Conservation (phyloP, 2,113 vertebrate genomes). For the Dromas ardeola region DNA sequence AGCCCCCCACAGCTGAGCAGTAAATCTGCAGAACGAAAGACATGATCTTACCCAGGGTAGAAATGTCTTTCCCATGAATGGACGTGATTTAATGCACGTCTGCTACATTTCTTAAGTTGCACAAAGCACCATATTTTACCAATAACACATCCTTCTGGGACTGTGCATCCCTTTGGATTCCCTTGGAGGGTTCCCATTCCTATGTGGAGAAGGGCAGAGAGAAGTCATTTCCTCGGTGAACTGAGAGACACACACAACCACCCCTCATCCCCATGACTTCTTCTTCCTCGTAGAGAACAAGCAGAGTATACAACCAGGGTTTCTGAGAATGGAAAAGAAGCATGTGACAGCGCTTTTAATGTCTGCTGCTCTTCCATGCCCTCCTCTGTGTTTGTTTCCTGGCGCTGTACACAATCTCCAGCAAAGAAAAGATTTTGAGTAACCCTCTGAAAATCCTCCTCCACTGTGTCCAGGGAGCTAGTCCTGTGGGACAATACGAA, state of each 20-base stretch:
- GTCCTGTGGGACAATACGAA: not conserved
- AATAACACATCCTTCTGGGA: not conserved
- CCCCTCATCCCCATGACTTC: not conserved
- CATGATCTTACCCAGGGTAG: not conserved
- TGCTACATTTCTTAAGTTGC: not conserved
- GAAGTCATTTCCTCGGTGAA: not conserved
- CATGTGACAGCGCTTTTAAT: not conserved
- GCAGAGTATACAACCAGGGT: not conserved
- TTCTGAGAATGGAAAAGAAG: not conserved
- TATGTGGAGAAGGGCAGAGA: not conserved
- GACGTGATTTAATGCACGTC: not conserved
- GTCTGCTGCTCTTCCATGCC: not conserved
- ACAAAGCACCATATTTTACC: not conserved
- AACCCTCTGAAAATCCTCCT: not conserved
- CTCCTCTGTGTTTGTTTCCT: not conserved
- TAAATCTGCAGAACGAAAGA: conserved; percentile 23
- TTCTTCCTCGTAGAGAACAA: not conserved
- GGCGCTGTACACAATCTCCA: not conserved
- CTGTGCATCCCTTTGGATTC: not conserved
- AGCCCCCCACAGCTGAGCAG: not conserved
- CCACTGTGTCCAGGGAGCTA: not conserved
- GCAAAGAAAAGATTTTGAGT: conserved; percentile 2
- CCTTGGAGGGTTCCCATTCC: not conserved
- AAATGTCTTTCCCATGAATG: not conserved
- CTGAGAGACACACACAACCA: not conserved